Base-by-base conservation (phyloP, 1,140 invertebrate genomes). In the Octopus bimaculoides region DNA sequence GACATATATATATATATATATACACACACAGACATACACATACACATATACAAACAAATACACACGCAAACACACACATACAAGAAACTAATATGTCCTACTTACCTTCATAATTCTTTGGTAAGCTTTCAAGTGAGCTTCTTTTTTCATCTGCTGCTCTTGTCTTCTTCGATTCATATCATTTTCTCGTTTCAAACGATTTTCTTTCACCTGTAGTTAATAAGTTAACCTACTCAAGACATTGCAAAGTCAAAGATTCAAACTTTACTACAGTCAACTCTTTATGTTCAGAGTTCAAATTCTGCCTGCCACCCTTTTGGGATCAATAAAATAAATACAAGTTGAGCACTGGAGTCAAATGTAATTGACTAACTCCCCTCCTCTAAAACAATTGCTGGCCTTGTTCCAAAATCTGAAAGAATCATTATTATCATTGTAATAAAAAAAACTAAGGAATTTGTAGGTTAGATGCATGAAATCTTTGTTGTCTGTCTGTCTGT, bases 201-300 rank as follows among this genome's bases (percentile, higher is more conserved):
- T 89, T 80, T 90, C 88, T 82, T 87, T 89, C 54, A 89, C 88
- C 84, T 86, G 66, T n/a, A 82, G 54, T 14, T 77, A 77, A 75
- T 12, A 77, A 80, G 76, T 1, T 66, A 20, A 6, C 41, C 52
- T 8, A 53, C 53, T 54, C 5, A 69, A 5, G n/a, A 52, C 52
- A 26, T n/a, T 26, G 53, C 1, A 6, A 53, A 8, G 3, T 5
- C 53, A 5, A 52, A 56, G 53, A 8, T 20, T 52, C n/a, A 8
- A 20, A 17, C 52, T 41, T 41, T 41, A 41, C 26, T 41, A 52
- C 52, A 9, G 4, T 80, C 9, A 61, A 4, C 1, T 17, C 56
- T 17, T 61, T 12, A 17, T 61, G 56, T 61, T 12, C 17, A 12
- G 56, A 61, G 9, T 61, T 61, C 9, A 12, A 12, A 12, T 12